These are phyloP conservation scores for Cyprinodon diabolis DNA, from an alignment of 2,797 vertebrate species.

Conservation along the genomic window DNA sequence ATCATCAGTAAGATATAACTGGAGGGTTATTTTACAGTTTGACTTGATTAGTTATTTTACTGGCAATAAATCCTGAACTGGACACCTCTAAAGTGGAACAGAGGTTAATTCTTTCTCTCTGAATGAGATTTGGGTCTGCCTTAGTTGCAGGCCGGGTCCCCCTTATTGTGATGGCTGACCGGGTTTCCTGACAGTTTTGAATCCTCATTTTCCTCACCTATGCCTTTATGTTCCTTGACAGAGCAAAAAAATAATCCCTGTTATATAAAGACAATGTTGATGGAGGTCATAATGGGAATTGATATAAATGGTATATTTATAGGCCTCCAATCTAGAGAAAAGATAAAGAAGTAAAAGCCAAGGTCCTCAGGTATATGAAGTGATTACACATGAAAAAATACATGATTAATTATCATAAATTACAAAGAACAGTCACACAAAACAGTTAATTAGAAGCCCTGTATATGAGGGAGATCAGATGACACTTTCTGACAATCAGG, in stretches of 20 bases:
- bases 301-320: neutral
- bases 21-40: neutral
- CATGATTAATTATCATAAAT: neutral
- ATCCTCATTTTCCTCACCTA: neutral
- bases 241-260: constrained; percentile 1
- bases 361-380: neutral
- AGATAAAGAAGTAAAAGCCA: neutral
- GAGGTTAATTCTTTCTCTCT: neutral
- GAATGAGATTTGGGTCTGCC: neutral
- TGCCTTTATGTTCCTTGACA: neutral
- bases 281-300: neutral
- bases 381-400: neutral
- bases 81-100: neutral
- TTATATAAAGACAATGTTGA: neutral
- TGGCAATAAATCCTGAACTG: neutral
- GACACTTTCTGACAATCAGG: neutral
- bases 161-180: neutral
- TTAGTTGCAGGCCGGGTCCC: too few species aligned
- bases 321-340: neutral
- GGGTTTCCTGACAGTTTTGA: neutral
- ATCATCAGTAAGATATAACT: neutral
- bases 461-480: too few species aligned
- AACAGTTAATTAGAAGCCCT: neutral
- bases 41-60: neutral
- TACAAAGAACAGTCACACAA: neutral